Evolutionary conservation across 30 jellyfish, hydroid and myxozoan species (phyloP).

Genomic region (Hydra vulgaris): DNA sequence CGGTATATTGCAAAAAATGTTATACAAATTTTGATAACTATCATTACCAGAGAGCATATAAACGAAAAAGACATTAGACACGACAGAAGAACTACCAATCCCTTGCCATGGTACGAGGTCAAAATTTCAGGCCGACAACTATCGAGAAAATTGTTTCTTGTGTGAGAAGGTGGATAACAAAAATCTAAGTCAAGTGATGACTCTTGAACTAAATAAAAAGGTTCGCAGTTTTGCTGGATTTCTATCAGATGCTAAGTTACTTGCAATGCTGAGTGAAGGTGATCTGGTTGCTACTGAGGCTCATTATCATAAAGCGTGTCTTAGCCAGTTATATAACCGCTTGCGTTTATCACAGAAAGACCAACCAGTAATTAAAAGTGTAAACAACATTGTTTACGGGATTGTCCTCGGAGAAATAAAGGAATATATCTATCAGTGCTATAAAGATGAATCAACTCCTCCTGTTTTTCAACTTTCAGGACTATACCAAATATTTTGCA

Average conservation of each 20-base stretch:
- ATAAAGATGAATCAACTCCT: background rate
- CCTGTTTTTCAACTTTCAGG: conserved; percentile 5
- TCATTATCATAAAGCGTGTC: conserved; percentile 2
- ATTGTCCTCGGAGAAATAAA: background rate
- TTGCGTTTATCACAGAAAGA: conserved; percentile 5
- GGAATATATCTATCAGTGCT: conserved; percentile 7
- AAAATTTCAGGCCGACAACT: conserved; percentile 3
- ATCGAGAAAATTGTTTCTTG: conserved; percentile 2
- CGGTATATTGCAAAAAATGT: conserved; percentile 1
- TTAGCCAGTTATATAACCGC: no score
- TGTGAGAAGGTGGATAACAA: no score
- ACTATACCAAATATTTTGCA: conserved; percentile 1
- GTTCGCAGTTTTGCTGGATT: no score
- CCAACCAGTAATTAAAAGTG: conserved; percentile 2
- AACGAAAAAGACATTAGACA: no score
- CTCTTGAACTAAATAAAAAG: no score
- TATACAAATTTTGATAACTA: background rate
- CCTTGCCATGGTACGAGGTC: conserved; percentile 5
- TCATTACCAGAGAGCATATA: background rate
- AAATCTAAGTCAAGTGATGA: no score
- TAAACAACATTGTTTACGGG: conserved; percentile 1
- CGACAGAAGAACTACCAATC: background rate
- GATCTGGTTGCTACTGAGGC: conserved; percentile 3
- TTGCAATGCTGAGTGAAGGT: conserved; percentile 3
- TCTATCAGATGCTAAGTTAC: conserved; percentile 5